phyloP scores from a whole-genome alignment of 23 tunicate genomes.

The Oikopleura dioica region DNA sequence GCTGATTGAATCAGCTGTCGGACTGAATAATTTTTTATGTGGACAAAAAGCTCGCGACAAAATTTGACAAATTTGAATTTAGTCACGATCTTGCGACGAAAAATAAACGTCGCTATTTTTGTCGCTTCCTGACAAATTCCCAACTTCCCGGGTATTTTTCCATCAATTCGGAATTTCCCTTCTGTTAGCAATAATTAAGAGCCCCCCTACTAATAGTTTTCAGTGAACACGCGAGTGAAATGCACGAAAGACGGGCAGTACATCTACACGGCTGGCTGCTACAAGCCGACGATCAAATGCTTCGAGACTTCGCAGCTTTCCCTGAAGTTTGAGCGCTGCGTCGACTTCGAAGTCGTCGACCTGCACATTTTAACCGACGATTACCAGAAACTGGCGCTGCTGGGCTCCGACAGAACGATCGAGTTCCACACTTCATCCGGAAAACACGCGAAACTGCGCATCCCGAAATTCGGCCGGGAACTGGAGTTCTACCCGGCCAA shows the following conservation, averaged over 20 bases:
- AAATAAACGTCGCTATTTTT: too few relatives aligned
- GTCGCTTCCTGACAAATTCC: too few relatives aligned
- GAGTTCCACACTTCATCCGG: slow-evolving; percentile 17
- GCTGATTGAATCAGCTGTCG: too few relatives aligned
- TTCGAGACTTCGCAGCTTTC: slow-evolving; percentile 68
- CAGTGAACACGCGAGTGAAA: slow-evolving; percentile 36
- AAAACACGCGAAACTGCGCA: slow-evolving; percentile 38
- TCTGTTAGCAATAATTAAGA: too few relatives aligned
- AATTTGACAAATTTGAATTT: too few relatives aligned
- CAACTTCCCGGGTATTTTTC: too few relatives aligned
- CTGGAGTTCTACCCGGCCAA: slow-evolving; percentile 45
- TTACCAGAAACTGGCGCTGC: slow-evolving; percentile 32
- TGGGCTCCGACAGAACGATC: neutral
- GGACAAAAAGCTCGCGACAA: too few relatives aligned
- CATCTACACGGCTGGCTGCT: slow-evolving; percentile 63
- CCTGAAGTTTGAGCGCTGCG: slow-evolving; percentile 65
- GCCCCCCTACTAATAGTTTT: too few relatives aligned
- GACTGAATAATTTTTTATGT: too few relatives aligned
- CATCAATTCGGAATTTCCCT: too few relatives aligned
- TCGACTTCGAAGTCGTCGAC: slow-evolving; percentile 57
- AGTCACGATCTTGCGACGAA: too few relatives aligned
- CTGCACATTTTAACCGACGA: slow-evolving; percentile 59
- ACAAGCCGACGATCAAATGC: slow-evolving; percentile 74
- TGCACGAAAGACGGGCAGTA: slow-evolving; percentile 58
- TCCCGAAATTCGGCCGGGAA: slow-evolving; percentile 76